phyloP scores from a whole-genome alignment of 2,113 vertebrate genomes.

The Pseudolaguvia tuberculata region DNA sequence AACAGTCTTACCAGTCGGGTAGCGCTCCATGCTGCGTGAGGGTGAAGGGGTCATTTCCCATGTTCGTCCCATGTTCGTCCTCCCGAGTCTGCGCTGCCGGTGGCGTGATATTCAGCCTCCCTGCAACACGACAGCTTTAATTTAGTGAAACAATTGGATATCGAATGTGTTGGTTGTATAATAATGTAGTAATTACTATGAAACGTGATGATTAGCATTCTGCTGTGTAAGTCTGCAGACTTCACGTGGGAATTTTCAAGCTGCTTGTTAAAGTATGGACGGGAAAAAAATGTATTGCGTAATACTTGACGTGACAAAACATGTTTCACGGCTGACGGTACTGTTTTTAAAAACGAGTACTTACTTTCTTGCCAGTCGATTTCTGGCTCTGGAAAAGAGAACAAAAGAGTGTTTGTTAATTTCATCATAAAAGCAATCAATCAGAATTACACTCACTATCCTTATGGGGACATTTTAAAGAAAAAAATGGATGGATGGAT shows the following conservation, averaged over 20 bases:
- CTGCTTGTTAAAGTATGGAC: background rate
- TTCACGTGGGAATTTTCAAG: constrained; percentile 1
- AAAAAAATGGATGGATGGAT: too few relatives aligned
- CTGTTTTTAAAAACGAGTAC: constrained; percentile 4
- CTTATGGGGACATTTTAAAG: too few relatives aligned
- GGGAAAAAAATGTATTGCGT: background rate
- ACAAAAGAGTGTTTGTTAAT: background rate
- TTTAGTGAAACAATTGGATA: background rate
- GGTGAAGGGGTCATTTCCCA: constrained; percentile 61
- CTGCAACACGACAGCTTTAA: constrained; percentile 39
- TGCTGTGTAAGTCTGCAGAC: background rate
- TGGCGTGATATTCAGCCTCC: constrained; percentile 37
- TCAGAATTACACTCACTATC: too few relatives aligned
- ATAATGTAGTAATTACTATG: background rate
- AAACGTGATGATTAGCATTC: too few relatives aligned
- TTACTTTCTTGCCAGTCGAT: constrained; percentile 45
- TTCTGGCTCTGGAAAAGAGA: constrained; percentile 30
- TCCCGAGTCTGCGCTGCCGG: constrained; percentile 28
- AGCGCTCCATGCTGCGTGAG: constrained; percentile 67
- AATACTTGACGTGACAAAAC: constrained; percentile 3
- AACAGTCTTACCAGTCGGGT: constrained; percentile 67
- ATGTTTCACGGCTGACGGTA: background rate
- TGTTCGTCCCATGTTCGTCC: constrained; percentile 38
- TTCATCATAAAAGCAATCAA: background rate
- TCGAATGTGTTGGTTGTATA: background rate